phyloP scores from a whole-genome alignment of 1,140 invertebrate genomes.

The Aphis craccivora region DNA sequence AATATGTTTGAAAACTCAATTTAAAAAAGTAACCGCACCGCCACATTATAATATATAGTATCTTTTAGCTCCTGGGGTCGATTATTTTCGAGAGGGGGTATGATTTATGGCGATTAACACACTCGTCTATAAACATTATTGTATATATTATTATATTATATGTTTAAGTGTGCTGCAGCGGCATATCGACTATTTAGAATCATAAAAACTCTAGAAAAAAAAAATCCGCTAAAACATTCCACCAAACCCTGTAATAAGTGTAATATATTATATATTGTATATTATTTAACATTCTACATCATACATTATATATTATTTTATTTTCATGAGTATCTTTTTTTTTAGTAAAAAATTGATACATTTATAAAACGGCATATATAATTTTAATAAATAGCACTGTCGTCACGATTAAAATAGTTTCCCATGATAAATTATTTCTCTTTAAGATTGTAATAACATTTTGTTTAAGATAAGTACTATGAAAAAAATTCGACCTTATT shows the following conservation, averaged over 20 bases:
- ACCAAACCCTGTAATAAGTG: not conserved
- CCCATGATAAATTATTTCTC: no score
- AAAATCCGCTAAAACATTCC: not conserved
- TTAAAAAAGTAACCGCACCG: not conserved
- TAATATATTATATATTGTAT: no score
- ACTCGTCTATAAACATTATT: not conserved
- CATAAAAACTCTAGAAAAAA: not conserved
- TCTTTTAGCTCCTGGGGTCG: slow-evolving; percentile 21
- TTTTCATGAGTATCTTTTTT: not conserved
- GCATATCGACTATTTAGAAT: not conserved
- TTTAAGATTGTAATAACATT: no score
- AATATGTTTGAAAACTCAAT: slow-evolving; percentile 47
- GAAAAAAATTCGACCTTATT: not conserved
- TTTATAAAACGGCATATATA: not conserved
- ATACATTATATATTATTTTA: not conserved
- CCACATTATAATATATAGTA: not conserved
- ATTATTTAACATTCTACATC: not conserved
- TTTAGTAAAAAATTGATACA: not conserved
- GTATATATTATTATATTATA: not conserved
- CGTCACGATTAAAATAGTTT: no score
- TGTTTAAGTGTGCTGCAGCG: not conserved
- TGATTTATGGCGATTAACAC: slow-evolving; percentile 51
- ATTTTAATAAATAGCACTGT: not conserved
- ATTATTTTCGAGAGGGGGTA: slow-evolving; percentile 23
- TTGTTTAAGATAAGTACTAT: no score